These are phyloP conservation scores for Himalopsyche phryganea DNA, from an alignment of 1,140 invertebrate species.

Conservation along the genomic window DNA sequence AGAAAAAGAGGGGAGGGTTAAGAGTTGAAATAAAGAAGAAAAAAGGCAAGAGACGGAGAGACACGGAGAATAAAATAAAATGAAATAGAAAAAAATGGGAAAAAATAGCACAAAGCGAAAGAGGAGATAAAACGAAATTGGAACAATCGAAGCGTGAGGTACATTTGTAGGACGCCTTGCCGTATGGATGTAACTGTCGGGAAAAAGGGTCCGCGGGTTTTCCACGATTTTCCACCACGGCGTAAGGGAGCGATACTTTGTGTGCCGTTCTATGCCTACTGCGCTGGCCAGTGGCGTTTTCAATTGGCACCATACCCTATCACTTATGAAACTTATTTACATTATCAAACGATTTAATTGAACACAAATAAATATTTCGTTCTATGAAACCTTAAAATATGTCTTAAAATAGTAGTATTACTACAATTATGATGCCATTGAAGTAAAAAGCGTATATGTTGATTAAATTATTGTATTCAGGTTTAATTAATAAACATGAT, in stretches of 20 bases:
- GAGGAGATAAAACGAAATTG: constrained; percentile 52
- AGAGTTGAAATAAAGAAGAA: constrained; percentile 4
- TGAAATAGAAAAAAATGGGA: constrained; percentile 46
- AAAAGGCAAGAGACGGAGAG: constrained; percentile 9
- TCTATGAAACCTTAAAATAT: too few relatives aligned
- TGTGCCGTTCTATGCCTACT: background rate
- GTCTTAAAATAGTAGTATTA: too few relatives aligned
- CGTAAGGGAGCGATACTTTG: background rate
- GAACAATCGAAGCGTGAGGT: constrained; percentile 49
- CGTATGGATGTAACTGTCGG: constrained; percentile 22
- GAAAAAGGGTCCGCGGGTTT: constrained; percentile 19
- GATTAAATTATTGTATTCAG: too few relatives aligned
- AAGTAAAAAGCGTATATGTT: too few relatives aligned
- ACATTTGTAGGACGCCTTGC: constrained; percentile 39
- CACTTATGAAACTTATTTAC: too few relatives aligned
- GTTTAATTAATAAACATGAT: too few relatives aligned
- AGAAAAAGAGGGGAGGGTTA: constrained; percentile 10
- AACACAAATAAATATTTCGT: too few relatives aligned
- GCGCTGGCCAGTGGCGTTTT: background rate
- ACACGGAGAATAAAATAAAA: constrained; percentile 33
- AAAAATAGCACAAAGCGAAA: constrained; percentile 52
- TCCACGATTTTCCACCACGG: background rate
- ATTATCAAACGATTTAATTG: too few relatives aligned
- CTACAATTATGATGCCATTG: too few relatives aligned
- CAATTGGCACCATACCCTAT: too few relatives aligned